Conservation (phyloP, 2,888 invertebrate species). For the Andricus curvator region DNA sequence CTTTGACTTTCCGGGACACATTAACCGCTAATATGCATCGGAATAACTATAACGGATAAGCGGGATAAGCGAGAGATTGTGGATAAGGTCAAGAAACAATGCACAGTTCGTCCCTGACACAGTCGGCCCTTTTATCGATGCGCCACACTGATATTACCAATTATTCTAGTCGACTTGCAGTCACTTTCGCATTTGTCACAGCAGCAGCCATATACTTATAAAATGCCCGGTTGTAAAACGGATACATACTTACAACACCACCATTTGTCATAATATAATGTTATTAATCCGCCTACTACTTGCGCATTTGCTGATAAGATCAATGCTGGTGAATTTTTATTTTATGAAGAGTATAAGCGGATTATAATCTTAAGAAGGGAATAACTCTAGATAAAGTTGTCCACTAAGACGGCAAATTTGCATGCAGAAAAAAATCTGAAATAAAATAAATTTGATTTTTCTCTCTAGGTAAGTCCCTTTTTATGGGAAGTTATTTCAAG, state of each 20-base stretch:
- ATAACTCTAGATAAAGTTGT: background rate
- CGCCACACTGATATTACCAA: conserved; percentile 48
- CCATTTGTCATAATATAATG: conserved; percentile 33
- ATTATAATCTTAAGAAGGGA: background rate
- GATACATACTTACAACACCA: conserved; percentile 13
- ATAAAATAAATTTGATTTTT: background rate
- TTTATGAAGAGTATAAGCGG: background rate
- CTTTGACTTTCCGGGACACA: conserved; percentile 42
- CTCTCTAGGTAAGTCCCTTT: background rate
- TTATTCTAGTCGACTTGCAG: conserved; percentile 47
- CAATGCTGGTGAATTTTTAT: background rate
- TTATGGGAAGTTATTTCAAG: background rate
- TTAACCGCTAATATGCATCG: conserved; percentile 45
- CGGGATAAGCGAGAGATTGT: conserved; percentile 5
- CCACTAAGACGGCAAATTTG: background rate
- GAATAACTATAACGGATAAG: conserved; percentile 13
- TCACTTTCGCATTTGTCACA: conserved; percentile 44
- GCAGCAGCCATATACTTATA: conserved; percentile 11
- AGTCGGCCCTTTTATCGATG: conserved; percentile 52
- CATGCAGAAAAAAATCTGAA: background rate
- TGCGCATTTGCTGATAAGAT: conserved; percentile 17
- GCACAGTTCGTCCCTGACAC: conserved; percentile 59
- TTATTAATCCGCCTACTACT: conserved; percentile 29
- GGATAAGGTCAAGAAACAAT: conserved; percentile 39
- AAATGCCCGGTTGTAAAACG: background rate